Evolutionary conservation across 2,888 invertebrate genomes (phyloP).

Genomic region (Mimachlamys varia): DNA sequence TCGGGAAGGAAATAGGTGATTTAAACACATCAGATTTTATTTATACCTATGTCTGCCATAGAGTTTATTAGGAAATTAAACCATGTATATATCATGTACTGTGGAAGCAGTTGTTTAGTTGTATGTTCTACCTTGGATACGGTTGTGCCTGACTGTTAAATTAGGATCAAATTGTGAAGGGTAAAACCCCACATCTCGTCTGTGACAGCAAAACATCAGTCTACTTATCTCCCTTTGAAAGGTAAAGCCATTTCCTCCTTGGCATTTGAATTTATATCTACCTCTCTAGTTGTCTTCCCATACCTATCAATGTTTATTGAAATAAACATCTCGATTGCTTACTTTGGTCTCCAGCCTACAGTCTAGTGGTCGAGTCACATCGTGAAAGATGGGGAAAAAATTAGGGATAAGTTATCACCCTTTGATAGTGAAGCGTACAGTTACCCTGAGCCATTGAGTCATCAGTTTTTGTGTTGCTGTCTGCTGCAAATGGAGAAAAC

Average conservation of each 20-base stretch:
- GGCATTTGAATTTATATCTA: neutral
- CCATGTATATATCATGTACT: neutral
- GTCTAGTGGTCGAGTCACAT: neutral
- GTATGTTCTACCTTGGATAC: too few species aligned
- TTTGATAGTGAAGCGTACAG: neutral
- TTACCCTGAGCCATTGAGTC: slow-evolving; percentile 3
- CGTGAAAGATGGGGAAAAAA: slow-evolving; percentile 27
- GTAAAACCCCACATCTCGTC: neutral
- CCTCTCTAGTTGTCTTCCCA: neutral
- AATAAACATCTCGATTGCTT: slow-evolving; percentile 6
- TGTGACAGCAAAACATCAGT: neutral
- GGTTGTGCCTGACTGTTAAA: neutral
- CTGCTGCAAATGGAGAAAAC: slow-evolving; percentile 31
- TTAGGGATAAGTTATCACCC: neutral
- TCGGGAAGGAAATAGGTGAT: neutral
- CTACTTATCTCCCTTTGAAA: neutral
- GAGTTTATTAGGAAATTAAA: neutral
- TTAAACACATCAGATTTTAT: neutral
- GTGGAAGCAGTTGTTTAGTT: neutral
- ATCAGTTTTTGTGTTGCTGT: neutral
- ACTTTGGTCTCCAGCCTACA: neutral
- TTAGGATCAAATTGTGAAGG: neutral
- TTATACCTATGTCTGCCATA: neutral
- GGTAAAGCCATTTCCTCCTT: neutral
- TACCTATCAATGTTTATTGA: slow-evolving; percentile 15